These are phyloP conservation scores for Aromia moschata DNA, from an alignment of 2,888 invertebrate genomes.

Conservation along the genomic window DNA sequence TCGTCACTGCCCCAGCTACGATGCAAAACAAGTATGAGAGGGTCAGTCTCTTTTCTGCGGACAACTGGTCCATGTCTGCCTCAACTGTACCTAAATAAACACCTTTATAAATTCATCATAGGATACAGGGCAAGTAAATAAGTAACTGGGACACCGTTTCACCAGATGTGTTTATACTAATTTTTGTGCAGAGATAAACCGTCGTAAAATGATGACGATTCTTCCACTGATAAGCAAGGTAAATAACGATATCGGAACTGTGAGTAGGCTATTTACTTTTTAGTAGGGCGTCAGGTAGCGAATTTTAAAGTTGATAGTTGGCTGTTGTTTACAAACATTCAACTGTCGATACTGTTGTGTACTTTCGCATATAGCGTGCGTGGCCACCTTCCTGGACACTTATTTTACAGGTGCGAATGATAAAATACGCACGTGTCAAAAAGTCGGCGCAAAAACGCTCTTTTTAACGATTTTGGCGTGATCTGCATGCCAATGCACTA, in stretches of 20 bases:
- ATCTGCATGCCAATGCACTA: not conserved
- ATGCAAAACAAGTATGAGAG: conserved; percentile 54
- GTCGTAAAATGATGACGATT: not conserved
- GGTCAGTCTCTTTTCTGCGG: conserved; percentile 55
- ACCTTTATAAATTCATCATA: not conserved
- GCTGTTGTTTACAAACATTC: not conserved
- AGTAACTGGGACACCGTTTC: not conserved
- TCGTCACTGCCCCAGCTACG: conserved; percentile 53
- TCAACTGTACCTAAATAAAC: no score
- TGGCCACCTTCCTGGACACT: no score
- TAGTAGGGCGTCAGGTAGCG: not conserved
- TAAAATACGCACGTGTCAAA: not conserved
- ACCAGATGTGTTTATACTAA: not conserved
- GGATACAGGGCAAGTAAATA: not conserved
- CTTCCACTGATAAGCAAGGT: not conserved
- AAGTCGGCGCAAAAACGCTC: not conserved
- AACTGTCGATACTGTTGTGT: no score
- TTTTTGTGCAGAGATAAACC: not conserved
- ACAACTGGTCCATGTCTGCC: conserved; percentile 52
- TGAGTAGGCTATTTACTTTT: not conserved
- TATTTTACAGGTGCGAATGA: not conserved
- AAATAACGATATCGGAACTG: not conserved
- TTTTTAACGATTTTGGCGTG: not conserved
- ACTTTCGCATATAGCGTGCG: no score
- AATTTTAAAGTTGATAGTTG: not conserved